These are phyloP conservation scores for Trisateles emortualis DNA, from an alignment of 2,888 invertebrate genomes.

Conservation along the genomic window DNA sequence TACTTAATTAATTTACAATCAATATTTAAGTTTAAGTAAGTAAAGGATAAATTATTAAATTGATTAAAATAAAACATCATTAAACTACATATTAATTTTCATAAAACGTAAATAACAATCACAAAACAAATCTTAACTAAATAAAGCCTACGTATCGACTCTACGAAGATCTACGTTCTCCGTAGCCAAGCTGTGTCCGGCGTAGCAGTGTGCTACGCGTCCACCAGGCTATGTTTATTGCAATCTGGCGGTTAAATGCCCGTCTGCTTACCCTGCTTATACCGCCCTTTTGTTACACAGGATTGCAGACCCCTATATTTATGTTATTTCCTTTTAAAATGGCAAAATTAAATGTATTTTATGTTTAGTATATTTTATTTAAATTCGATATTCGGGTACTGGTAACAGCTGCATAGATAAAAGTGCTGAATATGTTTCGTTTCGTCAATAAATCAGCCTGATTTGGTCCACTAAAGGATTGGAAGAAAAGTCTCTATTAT, in stretches of 20 bases:
- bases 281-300: conserved; percentile 70
- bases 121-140: background rate
- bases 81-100: no score
- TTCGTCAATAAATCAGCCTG: no score
- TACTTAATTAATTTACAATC: no score
- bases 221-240: conserved; percentile 82
- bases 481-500: no score
- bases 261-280: conserved; percentile 77
- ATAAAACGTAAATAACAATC: background rate
- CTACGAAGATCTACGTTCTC: conserved; percentile 54
- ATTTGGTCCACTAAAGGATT: no score
- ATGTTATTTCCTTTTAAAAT: conserved; percentile 48
- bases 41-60: no score
- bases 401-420: no score
- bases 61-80: no score
- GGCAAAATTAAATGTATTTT: conserved; percentile 35
- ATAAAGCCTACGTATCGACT: conserved; percentile 39
- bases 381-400: background rate
- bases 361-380: background rate
- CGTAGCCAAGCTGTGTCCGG: conserved; percentile 78
- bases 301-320: conserved; percentile 59
- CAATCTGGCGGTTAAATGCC: conserved; percentile 83
- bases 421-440: no score
- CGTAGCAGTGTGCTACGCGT: conserved; percentile 73
- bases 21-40: no score